These are phyloP conservation scores for Sceloporus tristichus DNA, from an alignment of 2,113 vertebrate species.

Conservation along the genomic window DNA sequence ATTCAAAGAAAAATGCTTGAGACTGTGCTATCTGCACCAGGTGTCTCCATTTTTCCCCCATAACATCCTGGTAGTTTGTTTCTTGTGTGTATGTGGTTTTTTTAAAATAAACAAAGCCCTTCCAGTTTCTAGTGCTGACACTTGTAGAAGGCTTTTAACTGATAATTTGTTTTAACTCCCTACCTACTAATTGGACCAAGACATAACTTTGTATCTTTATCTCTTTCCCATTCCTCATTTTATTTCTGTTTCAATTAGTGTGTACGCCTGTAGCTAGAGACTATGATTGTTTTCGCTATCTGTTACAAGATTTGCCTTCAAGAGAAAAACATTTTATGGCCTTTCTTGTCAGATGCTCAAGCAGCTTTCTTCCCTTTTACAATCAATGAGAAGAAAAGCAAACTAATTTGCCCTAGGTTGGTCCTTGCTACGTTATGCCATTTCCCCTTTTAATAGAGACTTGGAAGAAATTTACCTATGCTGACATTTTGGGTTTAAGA, in stretches of 20 bases:
- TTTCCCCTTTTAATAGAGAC: constrained; percentile 8
- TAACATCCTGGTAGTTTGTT: constrained; percentile 19
- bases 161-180: constrained; percentile 67
- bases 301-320: constrained; percentile 59
- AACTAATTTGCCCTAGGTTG: constrained; percentile 18
- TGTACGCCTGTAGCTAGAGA: constrained; percentile 64
- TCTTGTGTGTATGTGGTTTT: constrained; percentile 10
- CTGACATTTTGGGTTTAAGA: neutral
- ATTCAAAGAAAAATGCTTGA: constrained; percentile 48
- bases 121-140: constrained; percentile 59
- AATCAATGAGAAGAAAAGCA: constrained; percentile 35
- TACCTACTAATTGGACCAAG: constrained; percentile 69
- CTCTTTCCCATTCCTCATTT: constrained; percentile 63
- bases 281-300: constrained; percentile 64
- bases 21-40: constrained; percentile 56
- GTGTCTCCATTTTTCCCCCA: constrained; percentile 53
- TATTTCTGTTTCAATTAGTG: constrained; percentile 68
- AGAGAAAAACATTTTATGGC: constrained; percentile 67
- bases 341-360: constrained; percentile 58
- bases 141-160: constrained; percentile 59
- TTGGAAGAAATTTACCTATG: neutral
- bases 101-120: constrained; percentile 23
- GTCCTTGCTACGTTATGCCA: neutral
- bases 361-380: constrained; percentile 31
- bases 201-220: constrained; percentile 66